Base-by-base conservation (phyloP, 2,888 invertebrate species). In the Geophilus truncorum region DNA sequence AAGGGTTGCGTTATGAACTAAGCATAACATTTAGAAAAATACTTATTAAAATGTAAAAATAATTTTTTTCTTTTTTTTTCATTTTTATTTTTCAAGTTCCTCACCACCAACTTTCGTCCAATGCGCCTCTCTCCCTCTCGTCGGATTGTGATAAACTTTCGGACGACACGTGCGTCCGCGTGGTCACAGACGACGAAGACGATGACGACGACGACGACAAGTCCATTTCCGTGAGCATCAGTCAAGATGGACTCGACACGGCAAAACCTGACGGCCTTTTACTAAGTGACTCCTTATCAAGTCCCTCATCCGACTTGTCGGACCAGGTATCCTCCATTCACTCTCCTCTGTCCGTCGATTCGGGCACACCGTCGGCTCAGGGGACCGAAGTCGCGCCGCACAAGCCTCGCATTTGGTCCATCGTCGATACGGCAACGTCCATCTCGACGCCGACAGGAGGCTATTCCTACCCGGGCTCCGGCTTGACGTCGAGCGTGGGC, bases 371-470 rank as follows among this genome's bases (percentile, higher is more conserved):
- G 18, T 28, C 70, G 70, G 80, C 70, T 9, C 21, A 32, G 10
- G 36, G 75, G 30, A 75, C 32, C 32, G 75, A 62, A 9, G 80
- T 32, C 18, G 75, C 51, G 23, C 81, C 51, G 15, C 57, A 78
- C 15, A 85, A 85, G 76, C 85, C 85, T 21, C 83, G 84, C 77
- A 85, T 85, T 57, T 85, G 85, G 85, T 84, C 84, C 57, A 84
- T 85, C 25, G 85, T 84, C 77, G 85, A 85, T 82, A 85, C 84
- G 40, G 85, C 85, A 12, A 85, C 84, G 10, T 82, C 78, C 77
- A 82, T 77, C 79, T 77, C 23, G 76, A 77, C 80, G 78, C 81
- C 81, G 77, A 76, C 80, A 40, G 40, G 32, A 79, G 21, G 57
- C 18, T 62, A 62, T 23, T 62, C 57, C 23, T 62, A 62, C 23